phyloP scores from a whole-genome alignment of 2,888 invertebrate genomes.

The Dromius quadrimaculatus region DNA sequence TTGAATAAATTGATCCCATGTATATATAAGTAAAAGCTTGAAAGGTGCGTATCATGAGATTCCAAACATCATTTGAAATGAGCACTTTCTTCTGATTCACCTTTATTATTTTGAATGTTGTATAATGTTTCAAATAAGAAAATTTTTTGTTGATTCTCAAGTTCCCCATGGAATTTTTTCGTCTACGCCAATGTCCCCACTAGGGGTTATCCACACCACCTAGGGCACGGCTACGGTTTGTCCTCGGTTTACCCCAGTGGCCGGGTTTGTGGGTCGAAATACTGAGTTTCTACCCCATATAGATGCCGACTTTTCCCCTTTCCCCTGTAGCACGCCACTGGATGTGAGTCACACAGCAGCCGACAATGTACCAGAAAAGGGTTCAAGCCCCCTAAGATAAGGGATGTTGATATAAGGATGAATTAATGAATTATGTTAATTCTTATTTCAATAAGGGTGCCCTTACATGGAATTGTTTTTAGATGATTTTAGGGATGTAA shows the following conservation, averaged over 20 bases:
- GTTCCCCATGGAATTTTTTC: background rate
- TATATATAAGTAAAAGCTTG: no score
- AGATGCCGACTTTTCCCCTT: background rate
- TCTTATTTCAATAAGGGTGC: constrained; percentile 13
- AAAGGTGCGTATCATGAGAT: no score
- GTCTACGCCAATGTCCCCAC: constrained; percentile 1
- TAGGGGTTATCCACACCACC: constrained; percentile 18
- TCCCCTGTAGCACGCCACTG: background rate
- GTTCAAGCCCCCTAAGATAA: constrained; percentile 5
- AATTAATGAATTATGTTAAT: constrained; percentile 50
- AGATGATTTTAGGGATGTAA: background rate
- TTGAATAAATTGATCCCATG: no score
- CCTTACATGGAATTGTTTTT: constrained; percentile 5
- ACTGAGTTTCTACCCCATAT: background rate
- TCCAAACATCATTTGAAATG: no score
- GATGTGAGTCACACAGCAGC: background rate
- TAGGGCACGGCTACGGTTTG: constrained; percentile 31
- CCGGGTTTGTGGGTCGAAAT: constrained; percentile 55
- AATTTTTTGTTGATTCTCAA: background rate
- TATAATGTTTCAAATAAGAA: no score
- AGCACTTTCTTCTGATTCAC: no score
- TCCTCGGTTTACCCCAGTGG: constrained; percentile 52
- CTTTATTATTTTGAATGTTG: no score
- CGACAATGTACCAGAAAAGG: constrained; percentile 23
- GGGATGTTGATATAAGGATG: constrained; percentile 23